Evolutionary conservation across 1,140 invertebrate genomes (phyloP).

Genomic region (Chionoecetes opilio): DNA sequence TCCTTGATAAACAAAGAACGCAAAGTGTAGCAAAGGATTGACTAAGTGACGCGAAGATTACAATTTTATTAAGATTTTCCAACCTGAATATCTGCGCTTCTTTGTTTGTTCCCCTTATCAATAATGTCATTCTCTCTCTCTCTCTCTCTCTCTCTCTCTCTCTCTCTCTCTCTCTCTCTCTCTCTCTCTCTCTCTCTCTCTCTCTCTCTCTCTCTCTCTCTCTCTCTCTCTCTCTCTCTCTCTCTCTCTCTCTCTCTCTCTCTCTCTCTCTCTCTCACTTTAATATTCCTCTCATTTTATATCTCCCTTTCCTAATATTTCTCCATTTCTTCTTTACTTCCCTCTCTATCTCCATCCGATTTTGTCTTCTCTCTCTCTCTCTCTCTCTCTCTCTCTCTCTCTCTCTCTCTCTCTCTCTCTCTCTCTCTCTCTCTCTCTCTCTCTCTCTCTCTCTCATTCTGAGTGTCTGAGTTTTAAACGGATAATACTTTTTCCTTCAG

Average conservation of each 20-base stretch:
- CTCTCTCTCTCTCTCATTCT: not conserved
- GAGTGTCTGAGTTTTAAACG: too few species aligned
- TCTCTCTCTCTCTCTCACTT: too few species aligned
- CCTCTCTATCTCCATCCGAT: too few species aligned
- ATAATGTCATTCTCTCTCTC: conserved; percentile 21
- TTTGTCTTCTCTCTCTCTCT: too few species aligned
- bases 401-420: conserved; percentile 27
- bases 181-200: conserved; percentile 27
- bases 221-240: too few species aligned
- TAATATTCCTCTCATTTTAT: too few species aligned
- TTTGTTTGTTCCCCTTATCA: not conserved
- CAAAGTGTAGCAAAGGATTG: not conserved
- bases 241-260: too few species aligned
- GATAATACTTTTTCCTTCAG: too few species aligned
- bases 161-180: conserved; percentile 27
- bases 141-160: conserved; percentile 27
- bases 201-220: not conserved
- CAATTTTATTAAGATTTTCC: not conserved
- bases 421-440: conserved; percentile 27
- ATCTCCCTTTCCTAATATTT: too few species aligned
- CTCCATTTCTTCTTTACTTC: too few species aligned
- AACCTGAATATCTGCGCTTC: not conserved
- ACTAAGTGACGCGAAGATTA: not conserved
- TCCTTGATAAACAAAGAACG: not conserved
- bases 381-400: conserved; percentile 27